These are phyloP conservation scores for Sarcophaga rosellei DNA, from an alignment of 2,888 invertebrate genomes.

Conservation along the genomic window DNA sequence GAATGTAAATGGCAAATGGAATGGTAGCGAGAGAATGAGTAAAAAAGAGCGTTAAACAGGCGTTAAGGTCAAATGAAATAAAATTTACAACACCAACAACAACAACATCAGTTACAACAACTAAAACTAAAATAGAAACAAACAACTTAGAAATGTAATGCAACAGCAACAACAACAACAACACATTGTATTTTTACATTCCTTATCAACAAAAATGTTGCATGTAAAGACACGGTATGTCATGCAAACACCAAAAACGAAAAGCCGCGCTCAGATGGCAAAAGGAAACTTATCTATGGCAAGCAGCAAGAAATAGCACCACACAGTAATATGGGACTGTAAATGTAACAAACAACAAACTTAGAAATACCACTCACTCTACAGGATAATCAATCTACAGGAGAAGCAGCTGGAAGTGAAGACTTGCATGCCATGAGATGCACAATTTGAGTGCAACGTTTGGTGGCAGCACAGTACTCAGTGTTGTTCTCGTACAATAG, in stretches of 20 bases:
- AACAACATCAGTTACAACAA: not conserved
- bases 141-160: not conserved
- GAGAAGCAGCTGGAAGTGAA: no score
- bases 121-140: not conserved
- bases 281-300: not conserved
- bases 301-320: not conserved
- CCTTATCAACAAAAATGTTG: conserved; percentile 61
- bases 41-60: conserved; percentile 15
- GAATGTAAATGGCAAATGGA: conserved; percentile 19
- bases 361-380: not conserved
- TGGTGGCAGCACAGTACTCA: conserved; percentile 23
- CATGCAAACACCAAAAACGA: conserved; percentile 38
- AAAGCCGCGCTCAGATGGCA: not conserved
- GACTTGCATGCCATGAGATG: not conserved
- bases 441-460: conserved; percentile 28
- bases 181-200: no score
- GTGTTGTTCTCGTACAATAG: conserved; percentile 31
- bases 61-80: conserved; percentile 40
- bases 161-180: conserved; percentile 9
- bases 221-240: conserved; percentile 63
- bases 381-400: not conserved
- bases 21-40: not conserved
- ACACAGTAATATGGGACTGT: not conserved
- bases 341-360: not conserved
- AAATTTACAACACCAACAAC: not conserved